Percentiles rank a stretch among this genome's conserved stretches.
These are phyloP conservation scores for Lethenteron camtschaticum DNA, from an alignment of 2,113 vertebrate genomes.

Conservation along the genomic window DNA sequence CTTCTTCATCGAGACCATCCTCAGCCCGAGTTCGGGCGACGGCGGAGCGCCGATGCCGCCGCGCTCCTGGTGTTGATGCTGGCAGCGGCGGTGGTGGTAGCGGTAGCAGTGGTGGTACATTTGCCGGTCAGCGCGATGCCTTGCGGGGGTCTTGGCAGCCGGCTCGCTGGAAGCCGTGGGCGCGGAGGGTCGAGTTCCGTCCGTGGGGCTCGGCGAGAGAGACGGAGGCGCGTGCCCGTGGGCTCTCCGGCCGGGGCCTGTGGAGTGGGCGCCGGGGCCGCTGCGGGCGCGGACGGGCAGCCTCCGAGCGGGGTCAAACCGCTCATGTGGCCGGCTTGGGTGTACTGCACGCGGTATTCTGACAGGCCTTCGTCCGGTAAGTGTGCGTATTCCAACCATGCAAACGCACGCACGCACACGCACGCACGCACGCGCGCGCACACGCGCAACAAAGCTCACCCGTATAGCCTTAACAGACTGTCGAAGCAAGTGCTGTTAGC, in stretches of 20 bases:
- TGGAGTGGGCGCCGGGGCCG: not conserved
- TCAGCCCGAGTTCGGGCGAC: constrained; percentile 1
- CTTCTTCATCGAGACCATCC: constrained; percentile 5
- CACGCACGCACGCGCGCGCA: not conserved
- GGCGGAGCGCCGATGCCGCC: not conserved
- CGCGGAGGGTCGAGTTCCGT: no score
- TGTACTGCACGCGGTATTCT: constrained; percentile 94
- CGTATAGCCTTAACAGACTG: not conserved
- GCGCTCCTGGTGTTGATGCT: not conserved
- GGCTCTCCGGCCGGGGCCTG: not conserved
- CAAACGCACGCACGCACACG: not conserved
- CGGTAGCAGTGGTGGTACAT: not conserved
- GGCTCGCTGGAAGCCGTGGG: no score
- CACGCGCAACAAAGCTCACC: not conserved
- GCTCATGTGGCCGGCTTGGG: constrained; percentile 88
- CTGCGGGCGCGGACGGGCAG: not conserved
- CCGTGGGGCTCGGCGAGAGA: no score
- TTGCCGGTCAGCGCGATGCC: no score
- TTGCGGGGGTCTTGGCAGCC: no score
- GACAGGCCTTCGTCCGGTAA: constrained; percentile 94
- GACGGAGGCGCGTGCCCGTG: not conserved
- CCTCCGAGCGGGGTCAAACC: constrained; percentile 21
- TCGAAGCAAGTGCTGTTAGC: no score
- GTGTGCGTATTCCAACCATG: constrained; percentile 12
- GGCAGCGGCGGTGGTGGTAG: not conserved